Percentiles rank a stretch among this genome's conserved stretches.
phyloP scores from a whole-genome alignment of 2,797 vertebrate species.

The Eulemur mongoz region DNA sequence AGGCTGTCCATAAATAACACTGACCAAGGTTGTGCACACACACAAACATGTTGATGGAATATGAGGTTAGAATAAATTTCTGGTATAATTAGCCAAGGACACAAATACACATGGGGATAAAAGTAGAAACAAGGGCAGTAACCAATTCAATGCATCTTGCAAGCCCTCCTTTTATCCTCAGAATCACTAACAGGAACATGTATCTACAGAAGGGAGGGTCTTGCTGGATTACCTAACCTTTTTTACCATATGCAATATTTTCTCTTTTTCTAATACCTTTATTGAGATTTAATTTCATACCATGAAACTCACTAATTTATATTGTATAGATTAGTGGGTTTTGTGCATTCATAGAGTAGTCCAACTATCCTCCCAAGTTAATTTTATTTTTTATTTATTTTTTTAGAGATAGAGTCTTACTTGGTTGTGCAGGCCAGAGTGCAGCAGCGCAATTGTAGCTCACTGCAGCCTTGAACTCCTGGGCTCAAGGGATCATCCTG shows the following conservation, averaged over 20 bases:
- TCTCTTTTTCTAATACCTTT: not conserved
- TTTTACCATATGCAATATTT: not conserved
- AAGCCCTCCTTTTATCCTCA: not conserved
- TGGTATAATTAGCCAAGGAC: not conserved
- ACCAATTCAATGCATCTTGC: not conserved
- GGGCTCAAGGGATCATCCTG: no score
- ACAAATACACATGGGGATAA: not conserved
- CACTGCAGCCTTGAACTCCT: no score
- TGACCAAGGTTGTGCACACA: accelerated
- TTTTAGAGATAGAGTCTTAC: no score
- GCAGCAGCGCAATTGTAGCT: no score
- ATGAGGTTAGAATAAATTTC: not conserved
- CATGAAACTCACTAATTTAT: not conserved
- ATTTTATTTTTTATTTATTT: not conserved
- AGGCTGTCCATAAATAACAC: not conserved
- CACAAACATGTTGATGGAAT: not conserved
- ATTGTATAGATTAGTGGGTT: not conserved
- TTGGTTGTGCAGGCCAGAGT: no score
- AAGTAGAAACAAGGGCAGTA: not conserved
- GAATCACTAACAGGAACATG: not conserved
- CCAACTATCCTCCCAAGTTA: not conserved
- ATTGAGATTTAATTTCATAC: not conserved
- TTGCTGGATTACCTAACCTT: not conserved
- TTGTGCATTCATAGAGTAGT: not conserved
- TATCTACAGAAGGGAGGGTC: not conserved